Base-by-base conservation (phyloP, 2,888 invertebrate genomes). In the Pristionchus mayeri region DNA sequence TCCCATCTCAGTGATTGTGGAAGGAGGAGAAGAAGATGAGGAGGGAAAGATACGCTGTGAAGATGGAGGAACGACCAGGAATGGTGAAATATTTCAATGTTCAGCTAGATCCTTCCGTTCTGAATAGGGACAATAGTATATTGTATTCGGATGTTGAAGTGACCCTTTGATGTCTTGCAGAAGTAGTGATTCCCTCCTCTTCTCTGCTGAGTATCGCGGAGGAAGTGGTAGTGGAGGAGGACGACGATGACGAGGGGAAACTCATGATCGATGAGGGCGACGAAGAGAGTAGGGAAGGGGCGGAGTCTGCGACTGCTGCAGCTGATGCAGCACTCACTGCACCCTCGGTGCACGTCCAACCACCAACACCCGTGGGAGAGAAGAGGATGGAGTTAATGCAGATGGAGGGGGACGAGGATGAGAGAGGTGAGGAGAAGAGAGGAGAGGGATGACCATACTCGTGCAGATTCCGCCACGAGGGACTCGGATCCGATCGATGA, bases 1-100 rank as follows among this genome's bases (percentile, higher is more conserved):
- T 4, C 84, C 84, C 37, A 84, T 84, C n/a, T 71, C 71, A 16
- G 71, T 84, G n/a, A 52, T 71, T 16, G 84, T 67, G 18, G 85
- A 54, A 13, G 83, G 83, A n/a, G 60, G 7, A 44, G 82, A 82
- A n/a, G 82, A 76, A 48, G 82, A 83, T 24, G 52, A 76, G 67
- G 75, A 76, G 16, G 84, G 63, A 63, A 24, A 80, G 40, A 44
- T 37, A 6, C 30, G 21, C 21, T 52, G 80, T 57, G 80, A 37
- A 37, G 48, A 40, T 21, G 81, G 60, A 60, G 37, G 81, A 18
- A n/a, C 24, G 40, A 54, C 50, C 21, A 40, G 27, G 76, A 50
- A 34, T 30, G 76, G 76, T 48, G n/a, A 76, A 37, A 16, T 1
- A 34, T 34, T 57, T n/a, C 2, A 50, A 6, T 50, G 21, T 21